Base-by-base conservation (phyloP, 2,797 vertebrate genomes). In the Acridotheres tristis region DNA sequence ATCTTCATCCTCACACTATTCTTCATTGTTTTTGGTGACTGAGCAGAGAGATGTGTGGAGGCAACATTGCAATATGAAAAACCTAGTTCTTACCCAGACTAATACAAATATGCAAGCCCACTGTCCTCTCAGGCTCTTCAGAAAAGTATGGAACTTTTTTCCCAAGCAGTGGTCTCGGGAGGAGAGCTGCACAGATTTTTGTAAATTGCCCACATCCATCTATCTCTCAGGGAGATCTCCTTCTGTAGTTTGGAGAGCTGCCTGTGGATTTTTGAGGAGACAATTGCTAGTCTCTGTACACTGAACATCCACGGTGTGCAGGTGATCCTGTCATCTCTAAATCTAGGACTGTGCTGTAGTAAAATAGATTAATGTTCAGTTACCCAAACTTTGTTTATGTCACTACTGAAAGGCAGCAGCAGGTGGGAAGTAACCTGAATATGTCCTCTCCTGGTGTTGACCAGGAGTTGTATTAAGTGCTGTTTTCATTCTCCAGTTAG, bases 401-500 rank as follows among this genome's bases (percentile, higher is more conserved):
- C 55, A 57, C 38, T 59, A 65, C 78, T 54, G 30, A 78, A 83
- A 95, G 59, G 63, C 63, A 91, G 77, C 43, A 85, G 34, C 50
- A 96, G 47, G 13, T 89, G 66, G 86, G 62, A 30, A 81, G 21
- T 88, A 95, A 65, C 76, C 55, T 85, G 13, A 76, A 55, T 74
- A 23, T 86, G 47, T 42, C 55, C 25, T 88, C 85, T 94, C 16
- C 30, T 83, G 29, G 57, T 61, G 80, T n/a, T 87, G 61, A 30
- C 66, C 42, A 26, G 36, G 36, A 36, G 61, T 45, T 93, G n/a
- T 86, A 62, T 90, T 62, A 61, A 94, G 38, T 89, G 72, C 16
- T 74, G 12, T 89, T 96, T 97, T 93, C 78, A 55, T 96, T 74
- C 72, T 95, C 34, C 68, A 19, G 61, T 95, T 89, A 77, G 22